These are phyloP conservation scores for Rhingia rostrata DNA, from an alignment of 2,888 invertebrate species.

Conservation along the genomic window DNA sequence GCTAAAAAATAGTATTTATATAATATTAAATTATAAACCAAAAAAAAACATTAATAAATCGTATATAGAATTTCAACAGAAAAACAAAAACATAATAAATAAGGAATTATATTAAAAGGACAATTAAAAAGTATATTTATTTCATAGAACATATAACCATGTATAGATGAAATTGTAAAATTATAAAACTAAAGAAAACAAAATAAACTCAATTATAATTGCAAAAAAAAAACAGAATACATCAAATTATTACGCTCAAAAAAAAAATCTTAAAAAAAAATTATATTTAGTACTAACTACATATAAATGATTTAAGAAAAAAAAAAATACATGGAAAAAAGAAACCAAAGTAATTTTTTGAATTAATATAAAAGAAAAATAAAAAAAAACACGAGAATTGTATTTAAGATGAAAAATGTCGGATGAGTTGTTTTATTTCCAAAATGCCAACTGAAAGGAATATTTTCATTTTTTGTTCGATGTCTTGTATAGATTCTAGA, in stretches of 20 bases:
- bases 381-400: constrained; percentile 41
- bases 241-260: constrained; percentile 63
- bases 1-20: constrained; percentile 40
- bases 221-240: constrained; percentile 26
- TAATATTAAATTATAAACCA: constrained; percentile 48
- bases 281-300: constrained; percentile 53
- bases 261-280: constrained; percentile 27
- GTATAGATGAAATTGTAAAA: constrained; percentile 57
- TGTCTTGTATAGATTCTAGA: no score
- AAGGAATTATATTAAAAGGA: constrained; percentile 13
- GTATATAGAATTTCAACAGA: constrained; percentile 12
- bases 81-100: constrained; percentile 6
- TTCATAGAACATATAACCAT: constrained; percentile 57
- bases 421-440: not conserved
- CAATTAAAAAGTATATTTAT: constrained; percentile 38
- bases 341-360: constrained; percentile 67
- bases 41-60: not conserved
- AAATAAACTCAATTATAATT: constrained; percentile 15
- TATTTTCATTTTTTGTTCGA: not conserved
- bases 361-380: constrained; percentile 49
- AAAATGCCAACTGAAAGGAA: not conserved
- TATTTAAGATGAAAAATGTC: constrained; percentile 48
- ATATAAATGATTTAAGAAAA: constrained; percentile 41
- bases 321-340: constrained; percentile 5
- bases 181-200: constrained; percentile 9